These are phyloP conservation scores for Parelbella ahira DNA, from an alignment of 2,888 invertebrate genomes.

Conservation along the genomic window DNA sequence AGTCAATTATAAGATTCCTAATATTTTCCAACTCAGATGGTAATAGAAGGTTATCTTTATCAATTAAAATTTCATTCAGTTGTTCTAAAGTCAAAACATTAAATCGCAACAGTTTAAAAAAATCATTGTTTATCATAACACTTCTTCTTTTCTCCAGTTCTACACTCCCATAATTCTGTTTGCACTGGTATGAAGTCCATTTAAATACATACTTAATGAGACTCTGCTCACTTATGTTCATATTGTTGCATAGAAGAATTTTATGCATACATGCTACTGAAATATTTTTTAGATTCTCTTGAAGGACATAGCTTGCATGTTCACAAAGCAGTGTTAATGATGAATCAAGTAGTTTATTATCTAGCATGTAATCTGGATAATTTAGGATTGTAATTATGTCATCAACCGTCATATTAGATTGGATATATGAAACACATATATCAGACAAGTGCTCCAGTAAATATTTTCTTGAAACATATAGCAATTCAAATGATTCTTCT, in stretches of 20 bases:
- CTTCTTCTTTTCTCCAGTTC: constrained; percentile 66
- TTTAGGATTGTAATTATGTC: constrained; percentile 81
- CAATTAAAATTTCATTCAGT: constrained; percentile 53
- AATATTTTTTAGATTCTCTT: constrained; percentile 69
- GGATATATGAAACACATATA: constrained; percentile 75
- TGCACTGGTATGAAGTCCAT: constrained; percentile 78
- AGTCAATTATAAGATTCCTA: constrained; percentile 35
- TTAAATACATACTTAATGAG: constrained; percentile 74
- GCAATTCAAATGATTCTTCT: constrained; percentile 81
- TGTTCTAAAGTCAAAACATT: constrained; percentile 53
- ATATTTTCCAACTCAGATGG: constrained; percentile 48
- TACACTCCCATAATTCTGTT: constrained; percentile 54
- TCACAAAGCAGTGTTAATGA: constrained; percentile 79
- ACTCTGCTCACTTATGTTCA: constrained; percentile 76
- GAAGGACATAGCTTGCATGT: constrained; percentile 76
- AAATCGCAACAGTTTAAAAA: constrained; percentile 71
- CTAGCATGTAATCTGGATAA: constrained; percentile 81
- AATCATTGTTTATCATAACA: constrained; percentile 59
- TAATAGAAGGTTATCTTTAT: constrained; percentile 55
- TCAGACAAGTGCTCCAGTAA: constrained; percentile 76
- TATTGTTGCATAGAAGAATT: constrained; percentile 70
- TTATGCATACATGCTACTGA: constrained; percentile 68
- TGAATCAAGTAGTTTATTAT: constrained; percentile 70
- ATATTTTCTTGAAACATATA: constrained; percentile 85
- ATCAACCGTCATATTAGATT: constrained; percentile 76